Evolutionary conservation across 2,113 vertebrate species (phyloP).

Genomic region (Calypte anna): DNA sequence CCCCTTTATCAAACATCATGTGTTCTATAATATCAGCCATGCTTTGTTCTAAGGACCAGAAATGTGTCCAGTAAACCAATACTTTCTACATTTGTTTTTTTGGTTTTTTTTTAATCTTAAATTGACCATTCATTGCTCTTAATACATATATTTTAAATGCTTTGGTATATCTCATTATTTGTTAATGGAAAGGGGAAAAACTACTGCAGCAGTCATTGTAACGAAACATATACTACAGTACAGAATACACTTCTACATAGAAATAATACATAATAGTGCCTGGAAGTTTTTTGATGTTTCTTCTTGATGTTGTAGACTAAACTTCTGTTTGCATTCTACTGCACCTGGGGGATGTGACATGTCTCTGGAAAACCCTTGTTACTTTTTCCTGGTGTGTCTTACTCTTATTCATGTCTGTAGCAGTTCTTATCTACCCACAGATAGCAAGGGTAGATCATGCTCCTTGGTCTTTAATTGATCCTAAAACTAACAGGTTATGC

Average conservation of each 20-base stretch:
- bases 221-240: neutral
- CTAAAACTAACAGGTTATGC: neutral
- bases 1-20: neutral
- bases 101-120: neutral
- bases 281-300: neutral
- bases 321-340: neutral
- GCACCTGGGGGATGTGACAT: neutral
- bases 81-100: neutral
- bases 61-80: neutral
- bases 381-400: neutral
- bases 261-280: neutral
- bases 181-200: neutral
- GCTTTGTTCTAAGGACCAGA: neutral
- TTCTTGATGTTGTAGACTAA: neutral
- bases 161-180: neutral
- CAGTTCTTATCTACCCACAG: neutral
- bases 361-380: neutral
- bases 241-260: neutral
- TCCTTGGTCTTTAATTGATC: neutral
- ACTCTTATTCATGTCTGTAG: accelerated
- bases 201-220: neutral
- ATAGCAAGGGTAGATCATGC: neutral
- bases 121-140: neutral
- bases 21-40: neutral
- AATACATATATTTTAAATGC: neutral